Conservation (phyloP, 2,888 invertebrate genomes). For the Charanyca ferruginea region DNA sequence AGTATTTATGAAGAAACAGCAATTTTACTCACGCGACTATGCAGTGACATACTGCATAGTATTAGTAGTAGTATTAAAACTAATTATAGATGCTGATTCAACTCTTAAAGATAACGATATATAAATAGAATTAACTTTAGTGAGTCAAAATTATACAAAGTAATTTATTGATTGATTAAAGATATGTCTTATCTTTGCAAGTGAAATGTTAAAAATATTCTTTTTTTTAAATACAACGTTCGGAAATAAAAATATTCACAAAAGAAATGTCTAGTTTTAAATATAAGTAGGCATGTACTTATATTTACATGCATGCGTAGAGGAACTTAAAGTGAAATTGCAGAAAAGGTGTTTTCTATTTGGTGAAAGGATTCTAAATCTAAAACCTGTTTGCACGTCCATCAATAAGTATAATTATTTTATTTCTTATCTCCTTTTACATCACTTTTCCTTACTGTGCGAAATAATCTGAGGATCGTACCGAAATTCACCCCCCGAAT, state of each 20-base stretch:
- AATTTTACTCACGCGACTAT: neutral
- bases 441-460: too few species aligned
- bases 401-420: neutral
- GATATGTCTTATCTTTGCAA: constrained; percentile 19
- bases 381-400: neutral
- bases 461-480: too few species aligned
- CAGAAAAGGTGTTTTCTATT: constrained; percentile 6
- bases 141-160: constrained; percentile 26
- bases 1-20: constrained; percentile 10
- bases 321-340: neutral
- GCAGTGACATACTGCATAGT: neutral
- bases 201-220: neutral
- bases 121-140: constrained; percentile 17
- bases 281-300: neutral
- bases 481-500: too few species aligned
- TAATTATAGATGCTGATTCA: constrained; percentile 25
- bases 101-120: constrained; percentile 20
- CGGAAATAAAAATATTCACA: too few species aligned
- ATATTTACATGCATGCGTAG: neutral
- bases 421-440: too few species aligned
- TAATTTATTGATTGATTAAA: constrained; percentile 3
- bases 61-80: constrained; percentile 3
- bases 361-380: constrained; percentile 8
- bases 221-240: too few species aligned
- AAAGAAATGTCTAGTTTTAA: too few species aligned